Evolutionary conservation across 1,140 invertebrate genomes (phyloP), one percentile per base, ranked within the genome.

Genomic region (Aleiodes sp.): DNA sequence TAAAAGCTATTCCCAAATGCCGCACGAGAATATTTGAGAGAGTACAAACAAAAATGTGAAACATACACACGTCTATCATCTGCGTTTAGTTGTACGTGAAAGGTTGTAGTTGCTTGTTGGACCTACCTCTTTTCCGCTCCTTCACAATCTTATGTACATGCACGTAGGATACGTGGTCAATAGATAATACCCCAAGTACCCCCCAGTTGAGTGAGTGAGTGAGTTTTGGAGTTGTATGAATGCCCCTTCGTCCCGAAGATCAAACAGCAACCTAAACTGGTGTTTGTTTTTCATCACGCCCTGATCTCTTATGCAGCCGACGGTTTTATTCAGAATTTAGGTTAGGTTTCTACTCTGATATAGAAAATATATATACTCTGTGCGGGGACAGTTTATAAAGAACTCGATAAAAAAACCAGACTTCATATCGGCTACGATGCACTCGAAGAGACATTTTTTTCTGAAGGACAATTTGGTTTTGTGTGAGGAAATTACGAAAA

Each of bases 201-300:
- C 35, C 12, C 46, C 28, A 39, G 35, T 28, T 37, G 21, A 60
- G 35, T 16, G 39, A 35, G n/a, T 33, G 41, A 71, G 43, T 41
- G 37, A 21, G 19, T 71, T 77, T 77, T 78, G 76, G 76, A 80
- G 76, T 80, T 81, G 75, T 79, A 78, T 84, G 83, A 85, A 85
- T 85, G 80, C 74, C 77, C 65, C n/a, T n/a, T n/a, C n/a, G 28
- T 59, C 4, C 80, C 84, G 79, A 85, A 85, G 84, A 86, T 86
- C 84, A 86, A 86, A 86, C 84, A 82, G 84, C 83, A 86, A 85
- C 78, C 83, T 85, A 84, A 85, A 82, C 82, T 79, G 78, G 76
- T 86, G 84, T 86, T 86, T 86, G 84, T 85, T 86, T 86, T 86
- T 86, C 84, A 86, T 86, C 84, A 86, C 84, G 79, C 75, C 77